These are phyloP conservation scores for Myotis davidii DNA, from an alignment of 2,113 vertebrate genomes.

Conservation along the genomic window DNA sequence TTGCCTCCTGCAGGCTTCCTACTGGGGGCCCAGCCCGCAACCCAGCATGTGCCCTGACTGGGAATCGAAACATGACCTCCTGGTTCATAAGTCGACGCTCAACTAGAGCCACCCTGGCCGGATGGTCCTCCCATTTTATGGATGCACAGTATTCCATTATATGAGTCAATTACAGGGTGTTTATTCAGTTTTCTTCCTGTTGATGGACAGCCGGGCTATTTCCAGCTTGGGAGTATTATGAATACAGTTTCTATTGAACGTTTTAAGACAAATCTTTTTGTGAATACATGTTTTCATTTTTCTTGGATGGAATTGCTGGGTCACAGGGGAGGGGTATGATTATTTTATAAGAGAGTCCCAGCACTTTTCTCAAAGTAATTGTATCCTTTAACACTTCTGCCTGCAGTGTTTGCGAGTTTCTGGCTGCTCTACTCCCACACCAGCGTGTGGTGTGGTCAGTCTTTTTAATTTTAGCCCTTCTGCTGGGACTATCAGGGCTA, in stretches of 20 bases:
- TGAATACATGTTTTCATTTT: neutral
- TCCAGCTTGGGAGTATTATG: neutral
- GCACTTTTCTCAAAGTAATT: neutral
- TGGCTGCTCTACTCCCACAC: neutral
- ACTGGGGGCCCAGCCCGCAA: too few species aligned
- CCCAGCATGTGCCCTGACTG: too few species aligned
- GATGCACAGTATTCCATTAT: neutral
- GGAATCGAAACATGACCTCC: too few species aligned
- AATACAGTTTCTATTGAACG: neutral
- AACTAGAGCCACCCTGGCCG: too few species aligned
- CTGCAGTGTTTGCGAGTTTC: neutral
- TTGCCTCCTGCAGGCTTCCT: too few species aligned
- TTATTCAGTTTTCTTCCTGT: neutral
- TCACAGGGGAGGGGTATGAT: neutral
- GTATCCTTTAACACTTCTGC: too few species aligned
- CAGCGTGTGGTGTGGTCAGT: fast-evolving
- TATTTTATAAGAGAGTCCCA: neutral
- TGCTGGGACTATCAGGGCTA: neutral
- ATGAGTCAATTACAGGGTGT: neutral
- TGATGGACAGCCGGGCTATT: neutral
- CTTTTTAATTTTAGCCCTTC: neutral
- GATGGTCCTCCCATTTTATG: too few species aligned
- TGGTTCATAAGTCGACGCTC: too few species aligned
- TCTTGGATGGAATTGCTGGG: neutral
- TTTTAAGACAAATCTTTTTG: neutral